These are phyloP conservation scores for Synanthedon myopaeformis DNA, from an alignment of 2,888 invertebrate species.

Conservation along the genomic window DNA sequence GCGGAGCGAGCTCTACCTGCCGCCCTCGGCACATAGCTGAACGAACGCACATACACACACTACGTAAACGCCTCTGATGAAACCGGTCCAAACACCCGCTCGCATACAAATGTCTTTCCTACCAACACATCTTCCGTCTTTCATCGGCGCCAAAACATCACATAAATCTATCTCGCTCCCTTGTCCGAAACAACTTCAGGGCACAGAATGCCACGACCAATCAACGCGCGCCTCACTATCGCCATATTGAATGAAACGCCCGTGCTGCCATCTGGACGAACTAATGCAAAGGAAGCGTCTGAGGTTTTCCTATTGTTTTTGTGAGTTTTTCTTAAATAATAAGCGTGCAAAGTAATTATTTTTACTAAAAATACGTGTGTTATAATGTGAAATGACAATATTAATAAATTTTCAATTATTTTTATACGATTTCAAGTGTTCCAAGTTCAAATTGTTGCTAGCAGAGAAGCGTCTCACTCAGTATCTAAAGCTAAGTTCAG, in stretches of 20 bases:
- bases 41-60: constrained; percentile 46
- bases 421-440: too few relatives aligned
- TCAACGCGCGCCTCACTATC: constrained; percentile 39
- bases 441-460: too few relatives aligned
- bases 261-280: constrained; percentile 48
- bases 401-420: too few relatives aligned
- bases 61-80: constrained; percentile 61
- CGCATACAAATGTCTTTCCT: constrained; percentile 62
- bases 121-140: constrained; percentile 60
- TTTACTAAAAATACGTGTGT: constrained; percentile 21
- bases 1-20: constrained; percentile 49
- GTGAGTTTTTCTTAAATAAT: constrained; percentile 31
- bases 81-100: constrained; percentile 56
- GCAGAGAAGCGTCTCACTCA: constrained; percentile 23
- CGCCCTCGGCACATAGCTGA: constrained; percentile 54
- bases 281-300: constrained; percentile 36
- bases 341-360: neutral
- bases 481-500: constrained; percentile 46
- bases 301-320: constrained; percentile 51
- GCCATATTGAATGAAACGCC: constrained; percentile 62
- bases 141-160: constrained; percentile 59
- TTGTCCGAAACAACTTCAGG: constrained; percentile 52
- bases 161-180: constrained; percentile 63
- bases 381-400: constrained; percentile 11
- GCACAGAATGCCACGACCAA: constrained; percentile 40